Base-by-base conservation (phyloP, 1,140 invertebrate genomes). In the Drosophila yakuba region DNA sequence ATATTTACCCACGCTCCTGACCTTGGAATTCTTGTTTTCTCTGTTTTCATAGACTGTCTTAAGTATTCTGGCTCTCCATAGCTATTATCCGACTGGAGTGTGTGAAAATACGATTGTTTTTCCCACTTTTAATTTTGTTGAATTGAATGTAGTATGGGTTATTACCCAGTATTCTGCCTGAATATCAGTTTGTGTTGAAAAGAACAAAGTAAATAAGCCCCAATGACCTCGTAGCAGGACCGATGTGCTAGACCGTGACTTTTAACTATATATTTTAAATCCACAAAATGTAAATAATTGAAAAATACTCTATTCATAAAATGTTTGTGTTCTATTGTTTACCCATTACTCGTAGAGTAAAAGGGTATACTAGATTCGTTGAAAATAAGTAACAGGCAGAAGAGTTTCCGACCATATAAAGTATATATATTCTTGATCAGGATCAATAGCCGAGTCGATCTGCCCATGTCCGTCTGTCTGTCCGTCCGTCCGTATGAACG, bases 101-200 rank as follows among this genome's bases (percentile, higher is more conserved):
- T 86, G 86, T 79, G 86, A 86, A 90, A 86, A 90, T 74, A 35
- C 44, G 48, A 39, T 74, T 85, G 41, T 56, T 67, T 84, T 90
- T 90, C 86, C 85, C 81, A 86, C 81, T 84, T 90, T 74, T 86
- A 83, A 80, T 86, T 80, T 90, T 55, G 5, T 59, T 45, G 68
- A 82, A 69, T 77, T 72, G 52, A 83, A 67, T 75, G 60, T 64
- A 80, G 62, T 89, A 80, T 67, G 64, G 56, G 58, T 5, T 14
- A 4, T 25, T 25, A 25, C 25, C 25, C 25, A 25, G 25, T 14
- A 25, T 25, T 14, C 38, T 25, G 12, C 48, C 20, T 20, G 45
- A 61, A 68, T 64, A 41, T 48, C 47, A 59, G 51, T 56, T 61
- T 51, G 43, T 47, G 35, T 58, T 58, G 47, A 57, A 78, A 54